Percentiles rank a stretch among this genome's conserved stretches.
Conservation (phyloP, 2,888 invertebrate genomes). For the Drosophila leonis region DNA sequence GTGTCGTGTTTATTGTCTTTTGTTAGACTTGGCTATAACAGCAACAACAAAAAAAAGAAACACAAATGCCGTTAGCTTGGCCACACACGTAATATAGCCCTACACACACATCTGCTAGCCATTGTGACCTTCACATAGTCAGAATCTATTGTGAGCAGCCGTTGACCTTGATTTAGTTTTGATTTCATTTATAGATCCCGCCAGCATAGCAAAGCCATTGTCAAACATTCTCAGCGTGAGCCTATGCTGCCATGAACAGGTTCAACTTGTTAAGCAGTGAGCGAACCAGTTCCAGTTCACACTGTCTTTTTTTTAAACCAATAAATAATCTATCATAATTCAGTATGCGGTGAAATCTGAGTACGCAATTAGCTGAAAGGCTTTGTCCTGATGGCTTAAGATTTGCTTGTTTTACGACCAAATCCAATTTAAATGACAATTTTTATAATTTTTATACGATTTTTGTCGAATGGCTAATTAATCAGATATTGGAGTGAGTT, state of each 20-base stretch:
- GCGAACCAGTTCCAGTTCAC: constrained; percentile 21
- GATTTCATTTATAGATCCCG: constrained; percentile 27
- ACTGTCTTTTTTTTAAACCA: not conserved
- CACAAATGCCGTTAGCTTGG: constrained; percentile 59
- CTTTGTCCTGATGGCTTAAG: not conserved
- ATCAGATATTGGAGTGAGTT: not conserved
- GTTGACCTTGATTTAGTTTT: constrained; percentile 50
- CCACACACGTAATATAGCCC: constrained; percentile 35
- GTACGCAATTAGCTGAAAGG: constrained; percentile 26
- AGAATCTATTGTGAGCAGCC: constrained; percentile 30
- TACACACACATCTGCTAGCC: constrained; percentile 1
- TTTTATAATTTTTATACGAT: constrained; percentile 1
- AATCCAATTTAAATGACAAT: constrained; percentile 15
- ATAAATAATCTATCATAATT: constrained; percentile 33
- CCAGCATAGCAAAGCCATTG: constrained; percentile 22
- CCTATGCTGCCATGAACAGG: constrained; percentile 15
- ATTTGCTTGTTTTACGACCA: constrained; percentile 9
- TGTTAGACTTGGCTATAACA: constrained; percentile 14
- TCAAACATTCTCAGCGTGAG: constrained; percentile 30
- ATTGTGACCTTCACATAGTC: constrained; percentile 54
- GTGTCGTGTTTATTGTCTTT: constrained; percentile 53
- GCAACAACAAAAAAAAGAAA: constrained; percentile 57
- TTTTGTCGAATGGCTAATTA: not conserved
- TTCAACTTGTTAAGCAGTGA: constrained; percentile 31
- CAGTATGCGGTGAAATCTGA: constrained; percentile 34